Evolutionary conservation across 2,888 invertebrate species (phyloP).

Genomic region (Deroplatys truncata): DNA sequence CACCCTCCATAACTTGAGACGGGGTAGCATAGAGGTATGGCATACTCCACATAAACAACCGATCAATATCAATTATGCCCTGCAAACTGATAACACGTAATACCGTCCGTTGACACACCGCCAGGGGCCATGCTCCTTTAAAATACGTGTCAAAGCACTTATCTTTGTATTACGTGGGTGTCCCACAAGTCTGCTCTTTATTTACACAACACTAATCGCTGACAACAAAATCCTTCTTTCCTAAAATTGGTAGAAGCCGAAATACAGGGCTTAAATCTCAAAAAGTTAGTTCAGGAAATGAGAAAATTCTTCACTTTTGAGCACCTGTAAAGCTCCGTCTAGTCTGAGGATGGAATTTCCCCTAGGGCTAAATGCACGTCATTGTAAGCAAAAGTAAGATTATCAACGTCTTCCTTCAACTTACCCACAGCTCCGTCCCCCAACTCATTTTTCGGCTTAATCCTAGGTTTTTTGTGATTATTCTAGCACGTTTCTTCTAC

Average conservation of each 20-base stretch:
- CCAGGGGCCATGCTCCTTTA: background rate
- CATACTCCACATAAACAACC: background rate
- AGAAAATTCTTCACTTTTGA: background rate
- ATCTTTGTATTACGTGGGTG: background rate
- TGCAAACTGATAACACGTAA: background rate
- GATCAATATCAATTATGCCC: background rate
- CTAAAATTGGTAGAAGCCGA: background rate
- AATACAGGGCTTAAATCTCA: background rate
- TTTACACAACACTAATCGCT: background rate
- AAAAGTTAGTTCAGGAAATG: background rate
- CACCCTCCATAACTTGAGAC: background rate
- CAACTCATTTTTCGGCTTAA: constrained; percentile 54
- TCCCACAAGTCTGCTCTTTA: background rate
- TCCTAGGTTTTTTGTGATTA: background rate
- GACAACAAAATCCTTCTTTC: background rate
- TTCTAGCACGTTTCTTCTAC: constrained; percentile 20
- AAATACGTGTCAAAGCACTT: background rate
- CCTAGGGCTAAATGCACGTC: background rate
- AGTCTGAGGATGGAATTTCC: background rate
- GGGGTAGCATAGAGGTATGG: background rate
- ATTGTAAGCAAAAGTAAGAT: background rate
- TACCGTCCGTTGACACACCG: background rate
- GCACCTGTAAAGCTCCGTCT: background rate
- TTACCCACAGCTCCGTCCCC: constrained; percentile 67
- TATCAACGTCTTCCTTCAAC: constrained; percentile 37